Evolutionary conservation across 2,113 vertebrate genomes (phyloP).

Genomic region (Galeopterus variegatus): DNA sequence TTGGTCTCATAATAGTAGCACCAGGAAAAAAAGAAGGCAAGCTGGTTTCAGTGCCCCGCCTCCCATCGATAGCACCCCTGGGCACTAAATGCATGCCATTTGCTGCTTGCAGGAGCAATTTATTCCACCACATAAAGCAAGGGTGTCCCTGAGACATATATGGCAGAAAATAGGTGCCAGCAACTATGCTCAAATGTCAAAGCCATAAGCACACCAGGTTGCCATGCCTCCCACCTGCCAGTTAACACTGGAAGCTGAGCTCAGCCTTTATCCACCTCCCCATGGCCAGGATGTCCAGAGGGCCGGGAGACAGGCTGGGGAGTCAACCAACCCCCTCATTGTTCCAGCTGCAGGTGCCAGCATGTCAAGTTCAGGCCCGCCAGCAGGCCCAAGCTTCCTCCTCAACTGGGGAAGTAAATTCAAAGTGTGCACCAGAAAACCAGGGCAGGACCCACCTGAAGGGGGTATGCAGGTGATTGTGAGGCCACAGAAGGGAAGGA

Average conservation of each 20-base stretch:
- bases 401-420: not conserved
- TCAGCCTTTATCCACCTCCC: not conserved
- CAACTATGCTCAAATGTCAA: conserved; percentile 58
- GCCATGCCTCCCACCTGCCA: conserved; percentile 16
- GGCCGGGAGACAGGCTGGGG: not conserved
- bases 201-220: not conserved
- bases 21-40: not conserved
- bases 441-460: not conserved
- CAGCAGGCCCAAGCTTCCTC: not conserved
- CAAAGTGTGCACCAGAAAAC: not conserved
- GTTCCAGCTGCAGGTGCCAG: not conserved
- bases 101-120: not conserved
- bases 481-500: not conserved
- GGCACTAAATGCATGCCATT: not conserved
- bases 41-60: not conserved
- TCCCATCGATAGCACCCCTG: not conserved
- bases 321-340: not conserved
- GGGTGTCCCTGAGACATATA: not conserved
- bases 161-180: conserved; percentile 51
- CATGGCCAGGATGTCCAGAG: not conserved
- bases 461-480: not conserved
- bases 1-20: not conserved
- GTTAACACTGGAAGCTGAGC: not conserved
- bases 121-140: conserved; percentile 12
- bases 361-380: not conserved